Base-by-base conservation (phyloP, 1,140 invertebrate species). In the Halyomorpha halys region DNA sequence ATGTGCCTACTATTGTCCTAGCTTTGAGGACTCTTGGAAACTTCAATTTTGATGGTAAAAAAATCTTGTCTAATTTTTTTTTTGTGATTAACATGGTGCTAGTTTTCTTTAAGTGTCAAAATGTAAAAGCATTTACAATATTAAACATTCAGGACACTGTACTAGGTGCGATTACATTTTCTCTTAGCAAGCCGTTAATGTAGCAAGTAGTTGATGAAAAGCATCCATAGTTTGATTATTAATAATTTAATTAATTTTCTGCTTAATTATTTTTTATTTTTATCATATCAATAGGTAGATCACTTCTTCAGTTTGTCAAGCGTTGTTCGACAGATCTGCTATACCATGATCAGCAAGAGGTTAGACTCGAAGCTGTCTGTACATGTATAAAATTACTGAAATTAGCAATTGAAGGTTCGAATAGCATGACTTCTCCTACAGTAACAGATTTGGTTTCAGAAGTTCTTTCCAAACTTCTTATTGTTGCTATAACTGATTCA, bases 401-500 rank as follows among this genome's bases (percentile, higher is more conserved):
- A 62, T 82, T 94, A 47, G 86, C 90, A 14, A 80, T 94, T 19
- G 75, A 76, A 65, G 60, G 65, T n/a, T 44, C 74, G 73, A 65
- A 74, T 74, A 25, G 77, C 77, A 66, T 66, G 63, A 63, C 69
- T 75, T 89, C 86, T 34, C 83, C 85, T 70, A 90, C 91, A 0
- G 83, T 96, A 0, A 90, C 88, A 23, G 84, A 83, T 63, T 88
- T 91, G 0, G 91, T 96, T 19, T 89, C 91, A 4, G 87, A 91
- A 72, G 94, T 97, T 23, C 78, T 98, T 3, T 84, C 86, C 34
- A 95, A 95, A 75, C 77, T 99, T 14, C 76, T 98, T 0, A 84
- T 91, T 59, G 92, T 96, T 18, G 92, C 92, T n/a, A 91, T 98
- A 23, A 97, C 93, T 5, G 96, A 99, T 75, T 86, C 88, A 44